Percentiles rank a stretch among this genome's conserved stretches.
Conservation (phyloP, 2,888 invertebrate species). For the Tenthredo amoena region DNA sequence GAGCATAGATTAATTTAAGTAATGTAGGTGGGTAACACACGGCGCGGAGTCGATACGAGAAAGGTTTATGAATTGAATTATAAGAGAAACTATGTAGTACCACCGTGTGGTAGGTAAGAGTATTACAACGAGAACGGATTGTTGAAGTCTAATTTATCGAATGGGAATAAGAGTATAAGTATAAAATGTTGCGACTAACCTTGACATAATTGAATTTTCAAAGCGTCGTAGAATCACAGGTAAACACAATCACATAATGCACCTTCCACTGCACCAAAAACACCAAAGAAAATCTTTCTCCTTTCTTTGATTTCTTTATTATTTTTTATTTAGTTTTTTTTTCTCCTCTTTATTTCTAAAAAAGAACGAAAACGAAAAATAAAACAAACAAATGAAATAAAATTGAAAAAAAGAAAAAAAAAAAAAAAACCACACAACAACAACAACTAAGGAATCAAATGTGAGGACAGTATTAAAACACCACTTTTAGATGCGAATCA, state of each 20-base stretch:
- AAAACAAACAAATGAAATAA: neutral
- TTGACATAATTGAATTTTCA: conserved; percentile 46
- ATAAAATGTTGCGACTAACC: conserved; percentile 35
- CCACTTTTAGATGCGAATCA: neutral
- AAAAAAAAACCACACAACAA: neutral
- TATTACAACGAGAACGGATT: neutral
- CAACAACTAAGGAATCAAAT: neutral
- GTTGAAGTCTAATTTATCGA: neutral
- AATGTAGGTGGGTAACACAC: conserved; percentile 1
- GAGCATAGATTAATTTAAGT: conserved; percentile 2
- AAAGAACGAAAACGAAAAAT: neutral
- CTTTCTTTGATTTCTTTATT: neutral
- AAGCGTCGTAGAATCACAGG: conserved; percentile 38
- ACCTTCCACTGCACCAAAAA: conserved; percentile 48
- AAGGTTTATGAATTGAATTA: neutral
- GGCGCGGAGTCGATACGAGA: neutral
- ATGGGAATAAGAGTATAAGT: neutral
- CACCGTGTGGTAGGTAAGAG: neutral
- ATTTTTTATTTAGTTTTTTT: neutral
- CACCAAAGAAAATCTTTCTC: neutral
- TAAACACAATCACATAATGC: conserved; percentile 55
- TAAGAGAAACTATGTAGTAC: neutral
- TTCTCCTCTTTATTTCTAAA: neutral
- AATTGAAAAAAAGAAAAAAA: neutral
- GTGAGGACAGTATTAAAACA: neutral